These are phyloP conservation scores for Prunella strophiata DNA, from an alignment of 2,797 vertebrate genomes.

Conservation along the genomic window DNA sequence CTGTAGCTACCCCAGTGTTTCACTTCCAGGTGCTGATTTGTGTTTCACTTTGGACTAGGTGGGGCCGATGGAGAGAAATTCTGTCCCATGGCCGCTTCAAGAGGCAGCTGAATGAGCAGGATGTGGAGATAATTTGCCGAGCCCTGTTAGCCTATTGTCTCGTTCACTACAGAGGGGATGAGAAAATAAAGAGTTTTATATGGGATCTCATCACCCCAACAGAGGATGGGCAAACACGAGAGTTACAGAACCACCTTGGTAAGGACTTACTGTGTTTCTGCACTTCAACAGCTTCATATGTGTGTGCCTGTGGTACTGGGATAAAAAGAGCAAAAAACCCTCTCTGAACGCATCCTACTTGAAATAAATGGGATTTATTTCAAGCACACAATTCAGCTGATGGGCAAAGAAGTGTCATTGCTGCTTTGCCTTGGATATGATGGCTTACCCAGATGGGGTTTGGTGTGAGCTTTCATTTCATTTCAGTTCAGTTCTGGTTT, in stretches of 20 bases:
- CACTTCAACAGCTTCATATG: background rate
- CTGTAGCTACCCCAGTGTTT: background rate
- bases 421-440: background rate
- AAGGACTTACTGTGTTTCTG: background rate
- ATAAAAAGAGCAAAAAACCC: background rate
- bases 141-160: conserved; percentile 94
- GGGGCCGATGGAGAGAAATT: conserved; percentile 98
- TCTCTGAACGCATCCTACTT: background rate
- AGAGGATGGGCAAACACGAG: conserved; percentile 93
- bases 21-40: background rate
- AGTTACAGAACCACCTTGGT: conserved; percentile 97
- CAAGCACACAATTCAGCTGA: rapidly evolving
- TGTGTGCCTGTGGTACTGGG: background rate
- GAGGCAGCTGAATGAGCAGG: conserved; percentile 91
- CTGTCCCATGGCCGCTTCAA: conserved; percentile 97
- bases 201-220: conserved; percentile 98
- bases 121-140: conserved; percentile 96
- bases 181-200: conserved; percentile 99
- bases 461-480: background rate
- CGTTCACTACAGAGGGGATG: conserved; percentile 96
- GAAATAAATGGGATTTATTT: background rate
- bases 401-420: background rate
- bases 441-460: background rate
- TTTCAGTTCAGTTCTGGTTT: rapidly evolving
- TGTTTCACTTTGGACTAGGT: conserved; percentile 76